Base-by-base conservation (phyloP, 2,888 invertebrate genomes). In the Lampropteryx suffumata region DNA sequence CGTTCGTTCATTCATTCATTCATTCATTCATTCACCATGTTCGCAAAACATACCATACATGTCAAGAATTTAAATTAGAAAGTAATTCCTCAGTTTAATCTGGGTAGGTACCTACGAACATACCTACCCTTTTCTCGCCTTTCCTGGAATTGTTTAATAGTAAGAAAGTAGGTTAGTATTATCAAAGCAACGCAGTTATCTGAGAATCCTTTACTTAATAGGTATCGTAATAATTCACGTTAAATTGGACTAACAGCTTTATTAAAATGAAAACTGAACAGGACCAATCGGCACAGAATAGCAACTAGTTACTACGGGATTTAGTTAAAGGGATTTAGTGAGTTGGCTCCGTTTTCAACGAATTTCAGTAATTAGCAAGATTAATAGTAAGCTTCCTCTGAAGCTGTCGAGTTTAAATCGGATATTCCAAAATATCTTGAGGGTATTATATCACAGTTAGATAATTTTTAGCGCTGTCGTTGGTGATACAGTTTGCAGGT, bases 291-390 rank as follows among this genome's bases (percentile, higher is more conserved):
- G 1, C 37, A 30, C 30, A 36, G 48, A 48, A 29, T 30, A 42
- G 26, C 6, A 10, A 7, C 7, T 30, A 47, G 40, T 34, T 24
- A 28, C 28, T 39, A 39, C 11, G 14, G 24, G 9, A 29, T 21
- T 12, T 37, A 32, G 27, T 37, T 37, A 28, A 28, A 49, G 21
- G 37, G 49, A 50, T 43, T 49, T 37, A 49, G 49, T 13, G 39
- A 36, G 40, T 48, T 26, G 57, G 59, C 56, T 62, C 66, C 61
- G 57, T 62, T 69, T 72, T 68, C 65, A 58, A 55, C 44, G 58
- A 67, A 65, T 71, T 70, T 63, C 62, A 52, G 62, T 68, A 74
- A 75, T 77, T 74, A 77, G 63, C 55, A 61, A 67, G 73, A 77
- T 72, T 73, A 75, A 76, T 75, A 67, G 57, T 53, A 48, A 55